Base-by-base conservation (phyloP, 2,113 vertebrate genomes). In the Ailurus styani region DNA sequence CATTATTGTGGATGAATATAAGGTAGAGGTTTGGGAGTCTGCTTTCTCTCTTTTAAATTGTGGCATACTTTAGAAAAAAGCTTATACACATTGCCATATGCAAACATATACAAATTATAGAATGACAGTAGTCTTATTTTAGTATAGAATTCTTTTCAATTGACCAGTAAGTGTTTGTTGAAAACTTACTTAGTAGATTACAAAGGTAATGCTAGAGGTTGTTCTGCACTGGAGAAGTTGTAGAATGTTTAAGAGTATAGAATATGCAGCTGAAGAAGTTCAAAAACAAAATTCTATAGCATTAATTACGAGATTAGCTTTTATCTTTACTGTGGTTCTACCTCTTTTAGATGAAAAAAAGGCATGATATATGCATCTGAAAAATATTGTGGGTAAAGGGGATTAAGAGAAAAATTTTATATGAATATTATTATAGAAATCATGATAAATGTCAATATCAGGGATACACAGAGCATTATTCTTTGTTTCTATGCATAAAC, bases 1-100 rank as follows among this genome's bases (percentile, higher is more conserved):
- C 81, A 99, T 99, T 96, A 99, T 99, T 90, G 98, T 99, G 95
- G 99, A 99, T 97, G 99, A 99, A 98, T 99, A 99, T 95, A 99
- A 99, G 99, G 99, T 99, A 98, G 96, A 81, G 2, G 4, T 37
- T 96, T 91, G 6, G 47, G 66, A 96, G 3, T 57, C 14, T 91
- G 11, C 57, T 83, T 85, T 75, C 37, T 40, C 95, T 87, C 13
- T 64, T 50, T 84, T 78, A 88, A 29, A 75, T 21, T 34, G 57
- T 29, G 7, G 25, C 37, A 52, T n/a, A 42, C 27, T 83, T 78
- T 31, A 73, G 54, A 60, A 60, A 82, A 87, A 68, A 52, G 42
- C 17, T 82, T 54, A 83, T 8, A 75, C 17, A 62, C 4, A 1
- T 52, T 73, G 34, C 15, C 23, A 45, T 66, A 14, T 52, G 25